Base-by-base conservation (phyloP, 2,797 vertebrate genomes). In the Myotis findleyi region DNA sequence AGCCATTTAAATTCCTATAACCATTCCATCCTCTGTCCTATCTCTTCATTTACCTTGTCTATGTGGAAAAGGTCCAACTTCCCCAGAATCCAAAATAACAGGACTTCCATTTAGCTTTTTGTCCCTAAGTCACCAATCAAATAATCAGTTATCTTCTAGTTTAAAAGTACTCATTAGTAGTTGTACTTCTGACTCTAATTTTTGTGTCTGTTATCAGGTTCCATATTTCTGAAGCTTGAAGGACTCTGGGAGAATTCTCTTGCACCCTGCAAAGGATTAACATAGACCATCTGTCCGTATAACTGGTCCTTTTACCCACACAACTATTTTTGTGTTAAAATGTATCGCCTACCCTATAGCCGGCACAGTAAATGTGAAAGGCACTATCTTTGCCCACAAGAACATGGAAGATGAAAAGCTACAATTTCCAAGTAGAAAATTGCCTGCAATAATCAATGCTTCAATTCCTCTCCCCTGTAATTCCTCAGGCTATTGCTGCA, bases 371-470 rank as follows among this genome's bases (percentile, higher is more conserved):
- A 89, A 92, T 84, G 30, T 49, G 49, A 68, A 86, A 85, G 18
- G 33, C 17, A 57, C 27, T 72, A 9, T 47, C 47, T 75, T 89
- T 66, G 41, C 11, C 38, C 20, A 87, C 3, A 84, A 57, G 71
- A 64, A 77, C 7, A 55, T 36, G 53, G 51, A 66, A 89, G 30
- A 87, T 14, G 14, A 81, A 85, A 77, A 93, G 25, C 25, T 92
- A 38, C 1, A 59, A 62, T 93, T 87, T 89, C 55, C 53, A 87
- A 75, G n/a, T 72, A 51, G 38, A 93, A 93, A 89, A 51, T 3
- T 64, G 51, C 59, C 57, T 66, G 72, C 23, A 93, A 38, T 86
- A 77, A 89, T 79, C 69, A 92, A n/a, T 79, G 33, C 4, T 44
- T 90, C 38, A 55, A 6, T 93, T 81, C 3, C 38, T 94, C 21